A percentile compares a stretch with the other conserved stretches of the same genome.
These are phyloP conservation scores for Lycocorax pyrrhopterus DNA, from an alignment of 2,113 vertebrate species.

Conservation along the genomic window DNA sequence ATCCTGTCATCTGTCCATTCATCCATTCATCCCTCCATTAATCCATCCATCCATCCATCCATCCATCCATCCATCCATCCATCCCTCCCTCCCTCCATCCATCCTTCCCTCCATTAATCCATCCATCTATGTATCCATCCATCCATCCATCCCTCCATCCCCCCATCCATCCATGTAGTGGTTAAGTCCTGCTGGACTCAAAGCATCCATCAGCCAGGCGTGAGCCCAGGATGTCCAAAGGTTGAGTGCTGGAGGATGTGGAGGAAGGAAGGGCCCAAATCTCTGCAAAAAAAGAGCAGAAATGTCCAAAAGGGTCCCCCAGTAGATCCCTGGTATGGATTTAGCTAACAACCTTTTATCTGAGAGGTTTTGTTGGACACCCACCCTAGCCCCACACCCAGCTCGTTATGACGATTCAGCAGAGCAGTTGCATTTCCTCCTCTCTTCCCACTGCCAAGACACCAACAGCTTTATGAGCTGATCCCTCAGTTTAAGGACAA, in stretches of 20 bases:
- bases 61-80: neutral
- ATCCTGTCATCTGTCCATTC: no score
- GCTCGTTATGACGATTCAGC: neutral
- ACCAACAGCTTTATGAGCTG: neutral
- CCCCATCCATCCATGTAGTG: rapidly evolving
- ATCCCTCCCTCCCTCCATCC: neutral
- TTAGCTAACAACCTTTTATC: neutral
- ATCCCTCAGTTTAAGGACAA: neutral
- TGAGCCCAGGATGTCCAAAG: neutral
- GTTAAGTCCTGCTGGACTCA: neutral
- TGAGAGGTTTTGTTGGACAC: neutral
- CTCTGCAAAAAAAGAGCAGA: neutral
- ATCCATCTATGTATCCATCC: neutral
- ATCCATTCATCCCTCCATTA: neutral
- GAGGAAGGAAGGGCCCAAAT: neutral
- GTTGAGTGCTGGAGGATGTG: neutral
- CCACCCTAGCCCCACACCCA: neutral
- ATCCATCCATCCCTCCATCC: neutral
- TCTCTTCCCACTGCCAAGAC: neutral
- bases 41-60: no score
- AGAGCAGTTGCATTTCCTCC: neutral
- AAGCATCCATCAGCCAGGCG: neutral
- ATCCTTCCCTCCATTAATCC: neutral
- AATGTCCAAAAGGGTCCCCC: neutral
- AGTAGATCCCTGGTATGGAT: neutral